Conservation (phyloP, 2,888 invertebrate genomes). For the Brachypterus glaber region DNA sequence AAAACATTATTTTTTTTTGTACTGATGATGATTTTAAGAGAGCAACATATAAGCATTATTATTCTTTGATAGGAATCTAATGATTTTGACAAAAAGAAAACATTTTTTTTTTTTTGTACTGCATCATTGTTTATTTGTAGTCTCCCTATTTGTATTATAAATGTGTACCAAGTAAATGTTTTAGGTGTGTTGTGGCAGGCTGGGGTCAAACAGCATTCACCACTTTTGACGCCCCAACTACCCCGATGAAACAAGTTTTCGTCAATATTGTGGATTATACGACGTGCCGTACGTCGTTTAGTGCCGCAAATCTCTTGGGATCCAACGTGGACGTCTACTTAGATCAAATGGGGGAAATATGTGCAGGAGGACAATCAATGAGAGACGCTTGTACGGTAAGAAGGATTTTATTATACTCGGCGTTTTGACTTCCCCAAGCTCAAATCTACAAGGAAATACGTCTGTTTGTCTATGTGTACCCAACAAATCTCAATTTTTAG, state of each 20-base stretch:
- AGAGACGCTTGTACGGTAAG: slow-evolving; percentile 35
- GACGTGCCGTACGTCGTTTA: slow-evolving; percentile 34
- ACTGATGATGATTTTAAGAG: no score
- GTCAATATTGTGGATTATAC: slow-evolving; percentile 59
- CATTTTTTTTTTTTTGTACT: no score
- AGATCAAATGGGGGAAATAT: slow-evolving; percentile 32
- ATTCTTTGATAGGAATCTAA: no score
- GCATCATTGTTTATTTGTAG: no score
- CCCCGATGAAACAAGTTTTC: slow-evolving; percentile 64
- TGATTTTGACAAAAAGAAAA: no score
- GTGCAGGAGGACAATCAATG: slow-evolving; percentile 34
- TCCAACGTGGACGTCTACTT: slow-evolving; percentile 31
- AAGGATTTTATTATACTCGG: no score
- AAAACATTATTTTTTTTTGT: no score
- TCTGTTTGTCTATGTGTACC: no score
- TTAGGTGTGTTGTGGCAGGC: slow-evolving; percentile 61
- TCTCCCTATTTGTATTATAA: neutral
- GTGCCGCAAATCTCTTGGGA: slow-evolving; percentile 25
- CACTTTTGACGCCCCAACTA: slow-evolving; percentile 38
- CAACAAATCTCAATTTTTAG: slow-evolving; percentile 1
- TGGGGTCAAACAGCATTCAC: slow-evolving; percentile 78
- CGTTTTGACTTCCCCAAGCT: no score
- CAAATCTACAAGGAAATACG: no score
- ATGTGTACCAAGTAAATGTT: slow-evolving; percentile 7
- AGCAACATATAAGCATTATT: no score